A percentile compares a stretch with the other conserved stretches of the same genome.
These are phyloP conservation scores for Atta cephalotes DNA, from an alignment of 1,140 invertebrate genomes.

Conservation along the genomic window DNA sequence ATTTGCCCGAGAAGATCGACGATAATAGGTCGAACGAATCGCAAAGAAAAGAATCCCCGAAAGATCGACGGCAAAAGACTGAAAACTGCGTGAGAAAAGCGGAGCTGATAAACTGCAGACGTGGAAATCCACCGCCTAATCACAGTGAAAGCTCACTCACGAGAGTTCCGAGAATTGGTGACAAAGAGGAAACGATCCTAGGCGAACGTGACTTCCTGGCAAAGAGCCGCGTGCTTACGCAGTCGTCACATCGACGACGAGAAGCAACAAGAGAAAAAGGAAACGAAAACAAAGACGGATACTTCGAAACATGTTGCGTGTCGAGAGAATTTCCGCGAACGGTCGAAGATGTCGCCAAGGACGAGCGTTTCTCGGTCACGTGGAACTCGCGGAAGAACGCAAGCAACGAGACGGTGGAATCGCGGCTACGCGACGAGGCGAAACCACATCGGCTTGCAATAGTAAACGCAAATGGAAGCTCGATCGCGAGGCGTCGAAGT, in stretches of 20 bases:
- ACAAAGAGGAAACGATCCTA: neutral
- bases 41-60: neutral
- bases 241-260: neutral
- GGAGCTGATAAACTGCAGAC: neutral
- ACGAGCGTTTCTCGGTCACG: conserved; percentile 9
- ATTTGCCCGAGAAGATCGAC: neutral
- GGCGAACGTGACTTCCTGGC: neutral
- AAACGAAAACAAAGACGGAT: neutral
- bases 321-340: neutral
- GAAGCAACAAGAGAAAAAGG: no score
- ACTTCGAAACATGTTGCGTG: neutral
- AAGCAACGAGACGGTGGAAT: conserved; percentile 13
- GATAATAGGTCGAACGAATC: no score
- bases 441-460: neutral
- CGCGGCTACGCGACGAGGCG: conserved; percentile 30
- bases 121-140: neutral
- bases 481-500: conserved; percentile 29
- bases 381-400: neutral
- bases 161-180: conserved; percentile 29
- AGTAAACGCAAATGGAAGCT: neutral
- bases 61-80: neutral
- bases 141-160: neutral
- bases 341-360: conserved; percentile 1
- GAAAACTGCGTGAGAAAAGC: no score
- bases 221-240: conserved; percentile 2